phyloP scores from a whole-genome alignment of 1,140 invertebrate species.

The Apolygus lucorum region DNA sequence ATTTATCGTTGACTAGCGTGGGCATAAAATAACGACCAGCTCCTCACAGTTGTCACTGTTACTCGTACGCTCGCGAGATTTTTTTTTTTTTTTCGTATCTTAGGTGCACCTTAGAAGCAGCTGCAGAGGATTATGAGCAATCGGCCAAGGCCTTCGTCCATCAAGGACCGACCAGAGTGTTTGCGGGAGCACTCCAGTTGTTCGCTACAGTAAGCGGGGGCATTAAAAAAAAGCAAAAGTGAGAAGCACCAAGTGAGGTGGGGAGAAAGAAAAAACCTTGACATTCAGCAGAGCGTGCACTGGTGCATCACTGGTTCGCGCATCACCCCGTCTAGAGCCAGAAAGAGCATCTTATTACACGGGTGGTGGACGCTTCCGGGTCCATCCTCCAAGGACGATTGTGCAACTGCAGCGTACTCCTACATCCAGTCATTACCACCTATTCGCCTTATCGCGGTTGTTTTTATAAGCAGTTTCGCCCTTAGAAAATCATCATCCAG shows the following conservation, averaged over 20 bases:
- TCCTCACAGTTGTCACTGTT: too few relatives aligned
- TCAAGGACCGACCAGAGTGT: too few relatives aligned
- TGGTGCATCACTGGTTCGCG: background rate
- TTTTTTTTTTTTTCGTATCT: too few relatives aligned
- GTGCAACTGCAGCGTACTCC: background rate
- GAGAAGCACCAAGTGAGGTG: background rate
- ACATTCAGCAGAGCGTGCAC: conserved; percentile 7
- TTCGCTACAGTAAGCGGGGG: background rate
- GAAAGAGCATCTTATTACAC: background rate
- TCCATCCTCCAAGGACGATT: background rate
- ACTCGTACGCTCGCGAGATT: too few relatives aligned
- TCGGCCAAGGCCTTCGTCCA: background rate
- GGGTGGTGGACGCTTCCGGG: background rate
- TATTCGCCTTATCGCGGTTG: background rate
- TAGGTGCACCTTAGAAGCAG: too few relatives aligned
- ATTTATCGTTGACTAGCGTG: too few relatives aligned
- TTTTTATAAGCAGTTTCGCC: too few relatives aligned
- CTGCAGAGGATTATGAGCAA: background rate
- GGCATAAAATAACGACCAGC: too few relatives aligned
- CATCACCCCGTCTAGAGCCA: too few relatives aligned
- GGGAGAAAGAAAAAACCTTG: background rate
- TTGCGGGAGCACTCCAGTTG: background rate
- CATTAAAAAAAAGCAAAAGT: too few relatives aligned
- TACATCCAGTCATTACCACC: background rate
- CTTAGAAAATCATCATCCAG: too few relatives aligned